A percentile compares a stretch with the other conserved stretches of the same genome.
phyloP scores from a whole-genome alignment of 2,888 invertebrate species.

The Oeneis ivallda region DNA sequence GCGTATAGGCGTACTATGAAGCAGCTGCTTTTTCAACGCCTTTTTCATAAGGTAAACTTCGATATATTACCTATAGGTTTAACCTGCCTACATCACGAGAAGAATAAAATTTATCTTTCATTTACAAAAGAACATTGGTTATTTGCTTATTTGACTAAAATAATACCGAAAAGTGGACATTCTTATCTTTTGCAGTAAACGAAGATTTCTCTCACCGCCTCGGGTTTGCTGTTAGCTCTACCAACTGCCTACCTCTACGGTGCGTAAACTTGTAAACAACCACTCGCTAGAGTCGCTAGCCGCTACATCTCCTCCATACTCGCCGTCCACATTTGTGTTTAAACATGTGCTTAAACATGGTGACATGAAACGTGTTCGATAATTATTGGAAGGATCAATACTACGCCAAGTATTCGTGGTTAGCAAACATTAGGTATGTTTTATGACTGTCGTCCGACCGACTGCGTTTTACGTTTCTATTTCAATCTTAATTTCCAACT shows the following conservation, averaged over 20 bases:
- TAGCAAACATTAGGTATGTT: constrained; percentile 62
- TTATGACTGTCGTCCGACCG: constrained; percentile 63
- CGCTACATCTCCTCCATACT: constrained; percentile 62
- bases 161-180: constrained; percentile 26
- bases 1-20: too few relatives aligned
- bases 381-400: constrained; percentile 82
- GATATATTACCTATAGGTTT: too few relatives aligned
- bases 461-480: constrained; percentile 67
- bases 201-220: constrained; percentile 59
- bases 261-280: constrained; percentile 75
- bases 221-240: constrained; percentile 73
- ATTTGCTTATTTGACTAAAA: constrained; percentile 8
- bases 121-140: constrained; percentile 1
- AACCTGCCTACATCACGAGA: too few relatives aligned
- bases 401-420: constrained; percentile 76
- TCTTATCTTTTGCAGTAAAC: constrained; percentile 40
- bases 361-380: constrained; percentile 81
- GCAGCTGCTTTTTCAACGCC: too few relatives aligned
- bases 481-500: constrained; percentile 71
- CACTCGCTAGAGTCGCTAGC: constrained; percentile 43
- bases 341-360: constrained; percentile 72
- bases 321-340: constrained; percentile 71
- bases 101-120: not conserved
- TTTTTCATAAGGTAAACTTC: too few relatives aligned
- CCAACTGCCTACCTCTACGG: constrained; percentile 73